Evolutionary conservation across 2,888 invertebrate genomes (phyloP).

Genomic region (Rhamphomyia laevipes): DNA sequence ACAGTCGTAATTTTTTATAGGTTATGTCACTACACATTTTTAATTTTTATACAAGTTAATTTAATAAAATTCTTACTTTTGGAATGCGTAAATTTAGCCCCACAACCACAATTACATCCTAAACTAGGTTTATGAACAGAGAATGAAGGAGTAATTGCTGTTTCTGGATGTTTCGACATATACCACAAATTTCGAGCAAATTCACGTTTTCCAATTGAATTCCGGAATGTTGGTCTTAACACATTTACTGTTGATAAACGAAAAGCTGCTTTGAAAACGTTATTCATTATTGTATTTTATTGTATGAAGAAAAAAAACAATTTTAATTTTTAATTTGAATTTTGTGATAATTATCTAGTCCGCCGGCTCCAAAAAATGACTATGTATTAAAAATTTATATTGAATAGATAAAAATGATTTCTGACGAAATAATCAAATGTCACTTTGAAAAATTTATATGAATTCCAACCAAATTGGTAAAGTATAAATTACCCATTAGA

Average conservation of each 20-base stretch:
- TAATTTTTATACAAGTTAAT: not conserved
- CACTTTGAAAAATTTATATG: too few relatives aligned
- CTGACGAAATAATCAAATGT: too few relatives aligned
- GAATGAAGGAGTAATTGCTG: conserved; percentile 31
- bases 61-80: conserved; percentile 45
- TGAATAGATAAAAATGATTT: too few relatives aligned
- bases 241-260: conserved; percentile 36
- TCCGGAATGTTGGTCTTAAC: conserved; percentile 18
- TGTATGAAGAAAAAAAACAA: too few relatives aligned
- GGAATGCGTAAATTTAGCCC: conserved; percentile 49
- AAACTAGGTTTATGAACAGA: conserved; percentile 46
- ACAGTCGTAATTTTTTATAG: not conserved
- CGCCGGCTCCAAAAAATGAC: too few relatives aligned
- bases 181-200: conserved; percentile 61
- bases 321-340: too few relatives aligned
- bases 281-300: conserved; percentile 47
- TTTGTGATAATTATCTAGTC: too few relatives aligned
- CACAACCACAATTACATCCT: conserved; percentile 58
- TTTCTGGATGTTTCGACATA: conserved; percentile 43
- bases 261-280: conserved; percentile 50
- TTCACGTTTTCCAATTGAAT: conserved; percentile 44
- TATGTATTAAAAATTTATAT: too few relatives aligned
- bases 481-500: too few relatives aligned
- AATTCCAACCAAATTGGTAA: too few relatives aligned
- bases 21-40: not conserved